Evolutionary conservation across 1,140 invertebrate genomes (phyloP).

Genomic region (Cotesia typhae): DNA sequence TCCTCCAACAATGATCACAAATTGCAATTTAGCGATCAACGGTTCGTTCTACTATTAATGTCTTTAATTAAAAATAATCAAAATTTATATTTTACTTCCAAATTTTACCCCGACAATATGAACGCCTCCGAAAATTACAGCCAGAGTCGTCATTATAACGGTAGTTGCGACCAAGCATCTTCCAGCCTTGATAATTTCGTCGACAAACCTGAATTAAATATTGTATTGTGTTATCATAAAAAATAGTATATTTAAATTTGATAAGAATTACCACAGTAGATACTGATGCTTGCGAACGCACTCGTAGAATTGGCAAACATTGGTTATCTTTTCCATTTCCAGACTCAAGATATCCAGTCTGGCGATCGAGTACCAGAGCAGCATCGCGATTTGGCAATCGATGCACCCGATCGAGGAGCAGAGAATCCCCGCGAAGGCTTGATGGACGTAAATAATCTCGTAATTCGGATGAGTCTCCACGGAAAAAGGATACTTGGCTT

Average conservation of each 20-base stretch:
- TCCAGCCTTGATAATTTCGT: neutral
- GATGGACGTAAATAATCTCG: slow-evolving; percentile 29
- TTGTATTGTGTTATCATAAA: neutral
- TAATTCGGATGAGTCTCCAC: slow-evolving; percentile 23
- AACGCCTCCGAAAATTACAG: slow-evolving; percentile 2
- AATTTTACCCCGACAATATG: slow-evolving; percentile 23
- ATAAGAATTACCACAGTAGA: slow-evolving; percentile 27
- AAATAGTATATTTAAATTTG: neutral
- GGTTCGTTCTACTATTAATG: neutral
- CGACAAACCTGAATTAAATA: neutral
- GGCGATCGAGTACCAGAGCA: slow-evolving; percentile 35
- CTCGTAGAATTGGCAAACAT: slow-evolving; percentile 5
- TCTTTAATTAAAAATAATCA: neutral
- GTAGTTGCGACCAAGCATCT: neutral
- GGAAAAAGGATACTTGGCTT: slow-evolving; percentile 33
- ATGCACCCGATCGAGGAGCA: slow-evolving; percentile 4
- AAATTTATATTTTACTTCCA: neutral
- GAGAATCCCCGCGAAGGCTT: slow-evolving; percentile 23
- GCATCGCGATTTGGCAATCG: slow-evolving; percentile 30
- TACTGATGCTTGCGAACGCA: slow-evolving; percentile 36
- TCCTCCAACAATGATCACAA: neutral
- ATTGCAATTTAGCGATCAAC: neutral
- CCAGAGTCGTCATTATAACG: neutral
- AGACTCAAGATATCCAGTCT: slow-evolving; percentile 28
- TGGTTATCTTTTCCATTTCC: slow-evolving; percentile 24